Evolutionary conservation across 2,797 vertebrate species (phyloP).

Genomic region (Moxostoma hubbsi): DNA sequence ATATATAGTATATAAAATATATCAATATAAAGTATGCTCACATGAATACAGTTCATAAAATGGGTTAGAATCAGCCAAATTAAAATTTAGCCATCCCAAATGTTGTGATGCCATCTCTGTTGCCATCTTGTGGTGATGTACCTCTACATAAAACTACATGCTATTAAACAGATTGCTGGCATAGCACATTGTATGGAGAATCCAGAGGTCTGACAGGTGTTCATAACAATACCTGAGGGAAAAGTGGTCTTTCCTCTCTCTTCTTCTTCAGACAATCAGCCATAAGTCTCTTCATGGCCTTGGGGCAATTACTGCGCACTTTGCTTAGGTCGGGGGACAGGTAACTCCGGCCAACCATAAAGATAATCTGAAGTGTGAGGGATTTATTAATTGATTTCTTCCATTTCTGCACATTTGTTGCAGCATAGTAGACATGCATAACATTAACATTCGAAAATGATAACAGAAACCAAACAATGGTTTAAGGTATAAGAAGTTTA

Average conservation of each 20-base stretch:
- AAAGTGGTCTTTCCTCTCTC: conserved; percentile 94
- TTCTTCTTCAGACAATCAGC: conserved; percentile 99
- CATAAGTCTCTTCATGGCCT: conserved; percentile 99
- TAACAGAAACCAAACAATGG: too few species aligned
- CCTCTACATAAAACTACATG: not conserved
- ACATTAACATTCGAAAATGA: too few species aligned
- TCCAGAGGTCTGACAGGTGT: not conserved
- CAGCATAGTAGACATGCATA: too few species aligned
- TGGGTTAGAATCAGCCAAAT: not conserved
- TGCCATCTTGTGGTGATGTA: conserved; percentile 57
- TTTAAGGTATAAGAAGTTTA: not conserved
- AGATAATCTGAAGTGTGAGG: conserved; percentile 87
- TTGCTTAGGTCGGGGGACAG: conserved; percentile 96
- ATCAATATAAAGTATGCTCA: not conserved
- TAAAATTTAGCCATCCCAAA: too few species aligned
- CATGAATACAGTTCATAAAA: not conserved
- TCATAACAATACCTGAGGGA: conserved; percentile 87
- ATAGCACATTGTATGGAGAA: not conserved
- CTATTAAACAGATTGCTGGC: not conserved
- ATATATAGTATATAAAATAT: too few species aligned
- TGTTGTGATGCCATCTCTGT: conserved; percentile 14
- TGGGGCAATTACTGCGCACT: conserved; percentile 97
- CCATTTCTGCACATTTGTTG: too few species aligned
- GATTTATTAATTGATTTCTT: not conserved
- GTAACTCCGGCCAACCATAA: conserved; percentile 98